These are phyloP conservation scores for Scaptomyza polygonia DNA, from an alignment of 2,888 invertebrate genomes.

Conservation along the genomic window DNA sequence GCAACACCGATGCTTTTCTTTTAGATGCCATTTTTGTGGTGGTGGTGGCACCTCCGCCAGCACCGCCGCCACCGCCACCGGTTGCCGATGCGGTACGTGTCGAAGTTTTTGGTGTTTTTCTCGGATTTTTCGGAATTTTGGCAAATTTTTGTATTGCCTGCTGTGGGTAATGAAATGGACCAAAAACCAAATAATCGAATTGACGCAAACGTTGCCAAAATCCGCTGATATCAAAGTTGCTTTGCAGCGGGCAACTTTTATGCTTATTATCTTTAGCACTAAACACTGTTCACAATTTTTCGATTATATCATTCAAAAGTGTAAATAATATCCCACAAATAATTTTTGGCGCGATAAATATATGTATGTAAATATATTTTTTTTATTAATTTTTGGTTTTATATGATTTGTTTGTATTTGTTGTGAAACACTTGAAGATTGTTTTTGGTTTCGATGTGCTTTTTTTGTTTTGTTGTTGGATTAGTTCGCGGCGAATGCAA, in stretches of 20 bases:
- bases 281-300: conserved; percentile 61
- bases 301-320: not conserved
- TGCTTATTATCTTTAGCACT: conserved; percentile 52
- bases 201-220: conserved; percentile 72
- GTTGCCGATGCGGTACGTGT: conserved; percentile 83
- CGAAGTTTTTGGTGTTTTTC: conserved; percentile 83
- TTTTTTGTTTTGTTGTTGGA: conserved; percentile 1
- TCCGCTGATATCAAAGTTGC: conserved; percentile 66
- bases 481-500: conserved; percentile 50
- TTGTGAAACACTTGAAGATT: conserved; percentile 15
- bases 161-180: conserved; percentile 60
- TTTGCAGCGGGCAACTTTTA: conserved; percentile 52
- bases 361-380: not conserved
- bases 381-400: conserved; percentile 5
- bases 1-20: conserved; percentile 84
- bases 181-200: conserved; percentile 65
- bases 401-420: conserved; percentile 15
- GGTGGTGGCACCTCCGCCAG: conserved; percentile 82
- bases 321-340: conserved; percentile 23
- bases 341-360: conserved; percentile 49
- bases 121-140: conserved; percentile 84
- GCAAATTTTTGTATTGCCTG: conserved; percentile 75
- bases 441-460: conserved; percentile 8
- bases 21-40: conserved; percentile 84
- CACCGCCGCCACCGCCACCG: conserved; percentile 82